Evolutionary conservation across 2,888 invertebrate genomes (phyloP).

Genomic region (Drosophila gaucha): DNA sequence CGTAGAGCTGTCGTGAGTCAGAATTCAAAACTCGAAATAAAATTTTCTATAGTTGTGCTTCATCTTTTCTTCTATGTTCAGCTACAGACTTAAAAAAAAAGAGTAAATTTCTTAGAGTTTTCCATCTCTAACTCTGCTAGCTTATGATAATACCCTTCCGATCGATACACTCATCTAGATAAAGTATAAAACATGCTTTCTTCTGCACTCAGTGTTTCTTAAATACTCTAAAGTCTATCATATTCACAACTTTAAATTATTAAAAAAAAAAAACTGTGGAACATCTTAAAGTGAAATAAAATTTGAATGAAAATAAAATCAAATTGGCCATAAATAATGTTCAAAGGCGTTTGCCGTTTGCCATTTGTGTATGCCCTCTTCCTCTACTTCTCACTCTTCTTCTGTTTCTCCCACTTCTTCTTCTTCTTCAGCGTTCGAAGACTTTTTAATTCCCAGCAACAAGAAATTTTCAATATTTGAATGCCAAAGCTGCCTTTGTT

Average conservation of each 20-base stretch:
- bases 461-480: constrained; percentile 40
- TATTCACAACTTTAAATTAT: neutral
- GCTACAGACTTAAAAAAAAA: no score
- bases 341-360: constrained; percentile 69
- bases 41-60: no score
- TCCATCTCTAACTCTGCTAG: no score
- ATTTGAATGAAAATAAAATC: constrained; percentile 76
- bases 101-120: no score
- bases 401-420: neutral
- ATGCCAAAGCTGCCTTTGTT: constrained; percentile 16
- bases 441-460: constrained; percentile 16
- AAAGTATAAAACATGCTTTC: neutral
- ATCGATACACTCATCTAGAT: no score
- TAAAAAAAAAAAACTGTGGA: constrained; percentile 2
- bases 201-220: neutral
- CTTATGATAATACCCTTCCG: no score
- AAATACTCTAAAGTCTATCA: neutral
- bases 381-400: neutral
- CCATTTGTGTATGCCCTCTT: constrained; percentile 32
- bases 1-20: no score
- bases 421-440: neutral
- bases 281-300: constrained; percentile 60
- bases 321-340: constrained; percentile 76
- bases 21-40: no score
- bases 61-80: no score